Base-by-base conservation (phyloP, 2,888 invertebrate species). In the Eretmocerus hayati region DNA sequence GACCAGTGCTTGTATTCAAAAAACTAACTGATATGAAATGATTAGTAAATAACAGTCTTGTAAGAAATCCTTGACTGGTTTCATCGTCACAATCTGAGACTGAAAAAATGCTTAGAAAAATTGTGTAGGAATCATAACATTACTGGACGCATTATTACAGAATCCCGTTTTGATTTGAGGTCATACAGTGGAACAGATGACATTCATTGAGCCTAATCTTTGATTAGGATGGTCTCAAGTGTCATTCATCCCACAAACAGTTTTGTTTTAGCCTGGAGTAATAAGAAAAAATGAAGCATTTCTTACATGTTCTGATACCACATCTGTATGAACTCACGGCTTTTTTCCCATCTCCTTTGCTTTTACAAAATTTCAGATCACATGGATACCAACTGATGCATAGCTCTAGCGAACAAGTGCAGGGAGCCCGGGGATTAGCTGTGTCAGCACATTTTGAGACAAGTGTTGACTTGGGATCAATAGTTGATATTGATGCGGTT, bases 321-420 rank as follows among this genome's bases (percentile, higher is more conserved):
- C 95, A 95, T 44, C 94, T 80, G 75, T 93, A 94, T 44, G 78
- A 79, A 58, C 78, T 75, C 5, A 79, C 81, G 77, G 74, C 83
- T 67, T 79, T 81, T 58, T 78, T 78, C 11, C 77, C 77, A 20
- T 80, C 79, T 37, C 82, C 81, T 69, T 87, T 86, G 37, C 86
- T 87, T 63, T 90, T 89, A 74, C 95, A 95, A 74, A 92, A 95
- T 68, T 94, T 94, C 36, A 95, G 77, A 19, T 91, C 92, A 71
- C 94, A 95, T 0, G 95, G 94, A 72, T 92, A 95, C 94, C 94
- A 95, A 45, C 91, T 91, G 44, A 94, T 85, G 71, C 92, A 92
- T 54, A 85, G 81, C 76, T 92, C 88, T 59, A 92, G 76, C 46
- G 85, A 85, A 69, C 93, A 93, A 44, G 85, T 80, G 69, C 93